Evolutionary conservation across 1,140 invertebrate genomes (phyloP), one percentile per base, ranked within the genome.

Genomic region (Lithobius niger): DNA sequence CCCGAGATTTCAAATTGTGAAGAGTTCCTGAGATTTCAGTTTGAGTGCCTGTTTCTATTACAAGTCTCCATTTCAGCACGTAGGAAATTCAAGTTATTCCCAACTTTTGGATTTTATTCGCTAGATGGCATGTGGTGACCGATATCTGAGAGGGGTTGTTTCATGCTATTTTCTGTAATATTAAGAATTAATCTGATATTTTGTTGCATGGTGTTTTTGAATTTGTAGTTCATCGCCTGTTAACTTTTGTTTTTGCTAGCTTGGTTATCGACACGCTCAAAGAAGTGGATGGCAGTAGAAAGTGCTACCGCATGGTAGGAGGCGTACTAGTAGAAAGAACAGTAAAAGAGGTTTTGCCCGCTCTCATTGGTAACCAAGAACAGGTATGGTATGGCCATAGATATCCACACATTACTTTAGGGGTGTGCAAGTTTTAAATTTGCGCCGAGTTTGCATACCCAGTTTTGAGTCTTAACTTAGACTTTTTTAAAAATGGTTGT

Each of bases 221-320:
- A 67, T 60, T 6, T 16, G 1, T 2, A 24, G 24, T 44, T n/a
- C n/a, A n/a, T n/a, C n/a, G n/a, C n/a, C n/a, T 27, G 18, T 36
- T 48, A 13, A 21, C 21, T 18, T 19, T 45, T 4, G 62, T 64
- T 62, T 61, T 62, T 75, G 80, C 61, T 71, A 97, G 94, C 71
- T 82, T 96, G 65, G 94, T 97, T 6, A 86, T 95, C 62, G 92
- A 96, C 62, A 93, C 90, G 25, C 71, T 98, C 43, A 84, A 91
- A 72, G 82, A 83, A 52, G 83, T 94, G 2, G 84, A 91, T 62
- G 79, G 77, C 21, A 79, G 82, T 45, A 79, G 91, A 62, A 94
- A 90, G 70, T 97, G 93, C 70, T 97, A 86, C 67, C 79, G 91
- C 65, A 82, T 96, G 77, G 82, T 97, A 59, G 93, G 93, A 28